Evolutionary conservation across 2,113 vertebrate genomes (phyloP).

Genomic region (Pardalotus punctatus): DNA sequence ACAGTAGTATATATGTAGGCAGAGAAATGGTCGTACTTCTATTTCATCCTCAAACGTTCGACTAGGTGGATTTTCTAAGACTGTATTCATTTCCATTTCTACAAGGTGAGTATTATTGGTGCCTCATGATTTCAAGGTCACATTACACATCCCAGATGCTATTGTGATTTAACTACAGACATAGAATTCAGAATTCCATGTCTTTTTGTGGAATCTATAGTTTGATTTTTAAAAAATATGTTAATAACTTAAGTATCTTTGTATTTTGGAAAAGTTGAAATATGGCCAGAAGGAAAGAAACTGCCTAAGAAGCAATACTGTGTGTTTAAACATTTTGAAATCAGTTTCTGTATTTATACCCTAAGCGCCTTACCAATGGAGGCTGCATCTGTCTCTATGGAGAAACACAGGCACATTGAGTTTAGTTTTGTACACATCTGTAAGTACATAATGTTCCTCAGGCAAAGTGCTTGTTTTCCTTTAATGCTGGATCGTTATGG

Average conservation of each 20-base stretch:
- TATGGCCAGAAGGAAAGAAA: background rate
- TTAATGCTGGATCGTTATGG: background rate
- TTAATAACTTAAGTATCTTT: background rate
- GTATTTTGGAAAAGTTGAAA: background rate
- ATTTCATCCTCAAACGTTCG: background rate
- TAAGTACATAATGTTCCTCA: background rate
- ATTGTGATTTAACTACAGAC: background rate
- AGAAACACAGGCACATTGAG: background rate
- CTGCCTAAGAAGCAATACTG: background rate
- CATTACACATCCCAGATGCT: background rate
- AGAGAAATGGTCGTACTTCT: background rate
- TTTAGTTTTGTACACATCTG: background rate
- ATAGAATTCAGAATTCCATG: background rate
- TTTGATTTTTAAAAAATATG: background rate
- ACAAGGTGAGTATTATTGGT: background rate
- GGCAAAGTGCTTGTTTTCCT: conserved; percentile 21
- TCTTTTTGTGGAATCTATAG: background rate
- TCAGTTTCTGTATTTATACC: background rate
- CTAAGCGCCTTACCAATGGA: background rate
- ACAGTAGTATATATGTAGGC: background rate
- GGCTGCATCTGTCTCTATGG: background rate
- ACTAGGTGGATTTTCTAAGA: background rate
- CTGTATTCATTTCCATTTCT: background rate
- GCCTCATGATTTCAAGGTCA: background rate
- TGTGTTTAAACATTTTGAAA: background rate